A percentile compares a stretch with the other conserved stretches of the same genome.
phyloP scores from a whole-genome alignment of 2,888 invertebrate genomes.

The Coleophora flavipennella region DNA sequence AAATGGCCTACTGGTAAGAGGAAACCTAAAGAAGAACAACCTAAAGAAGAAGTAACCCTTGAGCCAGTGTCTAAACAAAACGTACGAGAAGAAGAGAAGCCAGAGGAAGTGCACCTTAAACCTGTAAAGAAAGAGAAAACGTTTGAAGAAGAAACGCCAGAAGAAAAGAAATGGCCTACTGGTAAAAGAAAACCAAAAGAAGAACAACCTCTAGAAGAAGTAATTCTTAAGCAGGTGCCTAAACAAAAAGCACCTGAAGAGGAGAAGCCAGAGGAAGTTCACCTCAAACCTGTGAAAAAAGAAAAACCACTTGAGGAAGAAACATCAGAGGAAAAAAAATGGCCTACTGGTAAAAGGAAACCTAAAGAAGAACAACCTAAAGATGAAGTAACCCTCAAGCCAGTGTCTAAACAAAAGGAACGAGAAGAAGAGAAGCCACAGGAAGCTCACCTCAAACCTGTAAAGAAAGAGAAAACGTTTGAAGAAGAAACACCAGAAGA shows the following conservation, averaged over 20 bases:
- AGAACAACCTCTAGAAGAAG: constrained; percentile 52
- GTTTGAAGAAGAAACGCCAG: constrained; percentile 23
- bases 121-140: constrained; percentile 26
- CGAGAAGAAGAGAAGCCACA: constrained; percentile 26
- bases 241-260: constrained; percentile 24
- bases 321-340: constrained; percentile 35
- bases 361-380: constrained; percentile 44
- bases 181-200: constrained; percentile 40
- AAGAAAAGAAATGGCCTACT: constrained; percentile 37
- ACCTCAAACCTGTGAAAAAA: constrained; percentile 23
- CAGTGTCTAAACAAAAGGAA: constrained; percentile 24
- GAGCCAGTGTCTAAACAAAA: constrained; percentile 44
- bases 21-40: constrained; percentile 38
- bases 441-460: constrained; percentile 34
- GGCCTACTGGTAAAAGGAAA: constrained; percentile 25
- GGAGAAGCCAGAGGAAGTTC: constrained; percentile 47
- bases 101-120: constrained; percentile 42
- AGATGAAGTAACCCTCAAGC: constrained; percentile 26
- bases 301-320: constrained; percentile 28
- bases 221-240: constrained; percentile 57
- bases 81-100: constrained; percentile 21
- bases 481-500: constrained; percentile 39
- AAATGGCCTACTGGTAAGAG: constrained; percentile 31
- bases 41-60: constrained; percentile 29
- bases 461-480: constrained; percentile 20